Evolutionary conservation across 1,140 invertebrate species (phyloP).

Genomic region (Calosoma granatense): DNA sequence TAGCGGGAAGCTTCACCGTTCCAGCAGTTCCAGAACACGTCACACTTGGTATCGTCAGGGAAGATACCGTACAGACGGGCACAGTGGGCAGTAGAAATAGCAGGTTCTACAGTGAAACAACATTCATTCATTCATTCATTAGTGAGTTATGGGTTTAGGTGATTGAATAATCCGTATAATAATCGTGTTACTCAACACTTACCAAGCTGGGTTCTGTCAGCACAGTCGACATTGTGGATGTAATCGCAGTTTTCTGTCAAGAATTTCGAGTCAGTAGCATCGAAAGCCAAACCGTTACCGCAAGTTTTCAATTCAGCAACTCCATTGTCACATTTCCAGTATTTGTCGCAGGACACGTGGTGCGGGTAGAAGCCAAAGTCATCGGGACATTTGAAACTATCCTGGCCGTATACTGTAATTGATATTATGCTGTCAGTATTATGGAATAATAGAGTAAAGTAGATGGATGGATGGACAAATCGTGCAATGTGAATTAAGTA

Average conservation of each 20-base stretch:
- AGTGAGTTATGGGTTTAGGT: too few relatives aligned
- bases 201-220: constrained; percentile 75
- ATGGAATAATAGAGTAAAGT: too few relatives aligned
- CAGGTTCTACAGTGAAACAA: constrained; percentile 62
- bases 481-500: neutral
- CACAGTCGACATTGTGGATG: constrained; percentile 91
- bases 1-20: constrained; percentile 88
- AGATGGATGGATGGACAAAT: neutral
- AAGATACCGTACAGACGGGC: constrained; percentile 85
- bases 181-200: constrained; percentile 25
- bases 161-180: too few relatives aligned
- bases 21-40: constrained; percentile 95
- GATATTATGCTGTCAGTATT: too few relatives aligned
- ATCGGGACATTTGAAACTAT: constrained; percentile 86
- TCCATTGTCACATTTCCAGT: constrained; percentile 90
- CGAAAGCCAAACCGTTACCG: constrained; percentile 89
- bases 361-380: constrained; percentile 92
- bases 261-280: constrained; percentile 77
- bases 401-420: constrained; percentile 58
- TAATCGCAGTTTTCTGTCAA: constrained; percentile 92
- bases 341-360: constrained; percentile 83
- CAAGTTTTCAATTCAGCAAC: constrained; percentile 82
- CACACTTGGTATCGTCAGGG: constrained; percentile 77
- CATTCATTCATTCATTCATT: too few relatives aligned
- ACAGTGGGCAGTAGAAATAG: constrained; percentile 78